Conservation (phyloP, 2,888 invertebrate species). For the Polydrusus tereticollis region DNA sequence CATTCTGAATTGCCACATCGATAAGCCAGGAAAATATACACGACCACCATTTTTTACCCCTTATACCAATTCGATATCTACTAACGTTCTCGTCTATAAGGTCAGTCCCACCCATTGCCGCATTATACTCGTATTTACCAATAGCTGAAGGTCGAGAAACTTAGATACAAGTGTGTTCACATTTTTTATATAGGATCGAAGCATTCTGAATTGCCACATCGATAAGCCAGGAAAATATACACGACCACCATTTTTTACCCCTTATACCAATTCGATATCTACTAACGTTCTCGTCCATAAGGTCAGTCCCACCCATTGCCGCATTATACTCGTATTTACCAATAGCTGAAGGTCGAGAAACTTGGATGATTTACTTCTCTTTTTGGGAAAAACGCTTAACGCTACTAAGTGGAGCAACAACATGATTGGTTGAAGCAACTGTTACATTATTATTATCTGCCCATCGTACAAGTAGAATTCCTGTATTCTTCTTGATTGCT, state of each 20-base stretch:
- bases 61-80: too few relatives aligned
- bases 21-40: too few relatives aligned
- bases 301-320: background rate
- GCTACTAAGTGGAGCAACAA: background rate
- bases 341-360: background rate
- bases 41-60: too few relatives aligned
- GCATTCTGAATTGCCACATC: too few relatives aligned
- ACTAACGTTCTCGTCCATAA: background rate
- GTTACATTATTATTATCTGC: conserved; percentile 8
- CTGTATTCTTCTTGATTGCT: background rate
- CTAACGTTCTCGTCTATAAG: background rate
- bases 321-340: background rate
- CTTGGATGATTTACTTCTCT: background rate
- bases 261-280: too few relatives aligned
- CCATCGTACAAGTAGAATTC: conserved; percentile 7
- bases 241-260: too few relatives aligned
- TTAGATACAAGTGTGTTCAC: background rate
- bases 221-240: too few relatives aligned
- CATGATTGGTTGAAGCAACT: background rate
- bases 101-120: background rate
- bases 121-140: background rate
- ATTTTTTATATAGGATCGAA: too few relatives aligned
- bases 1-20: too few relatives aligned
- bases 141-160: background rate
- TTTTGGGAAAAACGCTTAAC: background rate